Base-by-base conservation (phyloP, 2,888 invertebrate species). In the Rotaria macrura region DNA sequence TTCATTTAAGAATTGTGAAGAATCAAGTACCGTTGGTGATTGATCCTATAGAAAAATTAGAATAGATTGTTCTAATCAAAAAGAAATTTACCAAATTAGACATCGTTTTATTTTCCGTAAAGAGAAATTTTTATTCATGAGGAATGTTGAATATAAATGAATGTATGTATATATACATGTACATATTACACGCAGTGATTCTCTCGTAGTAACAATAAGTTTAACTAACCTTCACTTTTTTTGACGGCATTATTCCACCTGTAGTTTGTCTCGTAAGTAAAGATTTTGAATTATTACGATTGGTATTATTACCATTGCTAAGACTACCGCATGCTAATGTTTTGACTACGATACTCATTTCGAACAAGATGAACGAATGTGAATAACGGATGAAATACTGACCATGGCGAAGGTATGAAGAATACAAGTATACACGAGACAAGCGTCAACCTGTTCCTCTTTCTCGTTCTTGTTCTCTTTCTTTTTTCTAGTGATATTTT, bases 1-100 rank as follows among this genome's bases (percentile, higher is more conserved):
- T 79, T 79, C 79, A 79, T 40, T 43, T 43, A 79, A 79, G 43
- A 79, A 79, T 34, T 65, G 65, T 43, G 79, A 79, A 14, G 79
- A 9, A 79, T 79, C 79, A 25, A 79, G 29, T 29, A 65, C 38
- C 5, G 65, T 34, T 65, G 17, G 34, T 34, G 34, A 65, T 7
- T 14, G 17, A 17, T 65, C 65, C 65, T 65, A 65, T 0, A 65
- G 0, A 65, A 52, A 38, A 29, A 65, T 47, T 47, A 47, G 14
- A 47, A 47, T 12, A 47, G 9, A 12, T 9, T 17, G 2, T 23
- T 29, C 5, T 4, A 65, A 29, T 29, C 5, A 29, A 12, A 34
- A 17, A 12, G n/a, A 57, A 49, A 49, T 49, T 49, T 49, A 7
- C 17, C 0, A 49, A 17, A 17, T 49, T 49, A 49, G 17, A 49